These are phyloP conservation scores for Nephrocerus scutellatus DNA, from an alignment of 2,888 invertebrate species.

Conservation along the genomic window DNA sequence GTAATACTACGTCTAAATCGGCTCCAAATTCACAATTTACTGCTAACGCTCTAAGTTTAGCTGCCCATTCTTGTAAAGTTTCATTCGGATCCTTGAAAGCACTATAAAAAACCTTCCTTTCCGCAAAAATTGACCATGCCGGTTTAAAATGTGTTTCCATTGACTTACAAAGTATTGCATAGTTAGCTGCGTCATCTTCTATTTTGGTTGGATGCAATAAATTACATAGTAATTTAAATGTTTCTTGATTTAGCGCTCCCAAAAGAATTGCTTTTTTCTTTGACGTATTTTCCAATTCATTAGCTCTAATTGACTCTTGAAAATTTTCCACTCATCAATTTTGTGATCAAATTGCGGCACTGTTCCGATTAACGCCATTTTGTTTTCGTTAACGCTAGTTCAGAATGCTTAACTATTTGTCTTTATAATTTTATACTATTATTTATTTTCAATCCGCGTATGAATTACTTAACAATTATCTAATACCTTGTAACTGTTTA, in stretches of 20 bases:
- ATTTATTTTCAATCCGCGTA: no score
- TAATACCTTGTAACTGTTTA: no score
- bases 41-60: conserved; percentile 18
- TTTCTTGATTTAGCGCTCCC: conserved; percentile 12
- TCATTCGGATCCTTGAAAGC: conserved; percentile 15
- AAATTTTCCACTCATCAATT: conserved; percentile 15
- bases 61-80: conserved; percentile 20
- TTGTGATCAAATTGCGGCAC: conserved; percentile 16
- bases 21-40: conserved; percentile 9
- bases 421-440: no score
- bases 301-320: conserved; percentile 17
- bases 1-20: conserved; percentile 1
- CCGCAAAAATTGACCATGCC: conserved; percentile 18
- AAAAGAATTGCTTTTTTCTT: conserved; percentile 19
- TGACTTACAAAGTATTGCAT: conserved; percentile 8
- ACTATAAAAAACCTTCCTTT: conserved; percentile 20
- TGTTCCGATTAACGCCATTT: no score
- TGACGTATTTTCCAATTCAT: conserved; percentile 7
- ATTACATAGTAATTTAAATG: conserved; percentile 16
- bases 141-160: conserved; percentile 20
- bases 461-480: no score
- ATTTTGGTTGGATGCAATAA: conserved; percentile 13
- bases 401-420: no score
- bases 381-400: no score
- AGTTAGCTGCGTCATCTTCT: conserved; percentile 10